Conservation (phyloP, 2,797 vertebrate species). For the Lithobates pipiens region DNA sequence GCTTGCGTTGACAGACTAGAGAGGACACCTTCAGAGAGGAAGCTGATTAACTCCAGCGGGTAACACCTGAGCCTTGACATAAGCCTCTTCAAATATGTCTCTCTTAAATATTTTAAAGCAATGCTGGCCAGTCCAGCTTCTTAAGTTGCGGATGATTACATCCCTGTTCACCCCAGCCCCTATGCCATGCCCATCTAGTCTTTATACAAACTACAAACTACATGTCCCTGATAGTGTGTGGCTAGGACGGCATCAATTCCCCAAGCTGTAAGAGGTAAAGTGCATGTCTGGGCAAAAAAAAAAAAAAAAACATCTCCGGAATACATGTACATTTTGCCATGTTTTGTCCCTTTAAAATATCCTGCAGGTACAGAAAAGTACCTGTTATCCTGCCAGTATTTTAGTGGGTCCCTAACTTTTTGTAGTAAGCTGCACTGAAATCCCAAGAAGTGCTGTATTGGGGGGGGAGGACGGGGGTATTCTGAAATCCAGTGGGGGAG, state of each 20-base stretch:
- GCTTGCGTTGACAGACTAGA: constrained; percentile 54
- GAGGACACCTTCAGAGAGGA: constrained; percentile 61
- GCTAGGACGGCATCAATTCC: not conserved
- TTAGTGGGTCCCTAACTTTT: no score
- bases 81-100: constrained; percentile 58
- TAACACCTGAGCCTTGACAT: constrained; percentile 61
- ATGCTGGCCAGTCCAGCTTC: constrained; percentile 39
- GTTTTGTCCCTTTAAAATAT: no score
- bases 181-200: not conserved
- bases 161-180: not conserved
- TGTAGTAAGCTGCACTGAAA: no score
- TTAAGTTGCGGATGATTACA: constrained; percentile 47
- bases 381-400: no score
- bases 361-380: no score
- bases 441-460: no score
- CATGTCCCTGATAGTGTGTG: not conserved
- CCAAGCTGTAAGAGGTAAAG: no score
- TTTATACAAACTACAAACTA: not conserved
- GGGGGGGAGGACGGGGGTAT: no score
- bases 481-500: no score
- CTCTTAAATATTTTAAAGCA: constrained; percentile 58
- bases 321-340: no score
- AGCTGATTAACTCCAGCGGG: constrained; percentile 57
- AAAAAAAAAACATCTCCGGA: no score
- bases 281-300: no score